Evolutionary conservation across 2,888 invertebrate genomes (phyloP), one percentile per base, ranked within the genome.

Genomic region (Hirtodrosophila cameraria): DNA sequence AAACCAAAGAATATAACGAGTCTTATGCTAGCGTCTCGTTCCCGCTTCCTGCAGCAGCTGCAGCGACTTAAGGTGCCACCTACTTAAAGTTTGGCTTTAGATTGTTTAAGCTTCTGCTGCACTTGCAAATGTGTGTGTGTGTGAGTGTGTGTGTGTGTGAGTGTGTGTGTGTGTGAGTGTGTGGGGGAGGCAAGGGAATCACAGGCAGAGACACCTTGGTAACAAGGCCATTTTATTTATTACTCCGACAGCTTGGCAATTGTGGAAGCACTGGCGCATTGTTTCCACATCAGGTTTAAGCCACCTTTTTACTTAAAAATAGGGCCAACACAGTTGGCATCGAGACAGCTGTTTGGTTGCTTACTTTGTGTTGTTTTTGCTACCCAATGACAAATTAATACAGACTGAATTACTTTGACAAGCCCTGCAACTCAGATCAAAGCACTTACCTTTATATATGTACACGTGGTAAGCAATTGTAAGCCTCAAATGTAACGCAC

Each of bases 71-170:
- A 66, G 83, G 75, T 85, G 86, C 48, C 50, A 75, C 59, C 79
- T 74, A 68, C 79, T 79, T 78, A 71, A 79, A 85, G 75, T 78
- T 85, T 61, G 59, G 61, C 65, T 77, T 62, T 62, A 39, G 69
- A 61, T 67, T 67, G 59, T 64, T 53, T 65, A 65, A 68, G 49
- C 75, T 42, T 11, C 36, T 15, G 28, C 54, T 58, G 74, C 62
- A 55, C 15, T n/a, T 53, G 41, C 42, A 36, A n/a, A n/a, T n/a
- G n/a, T n/a, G n/a, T n/a, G n/a, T n/a, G n/a, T n/a, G n/a, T n/a
- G n/a, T n/a, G n/a, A n/a, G n/a, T n/a, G n/a, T n/a, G n/a, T n/a
- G n/a, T n/a, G n/a, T n/a, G n/a, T n/a, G n/a, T n/a, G n/a, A n/a
- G n/a, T n/a, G n/a, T n/a, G n/a, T n/a, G n/a, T n/a, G n/a, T n/a